These are phyloP conservation scores for Alosa alosa DNA, from an alignment of 2,113 vertebrate genomes.

Conservation along the genomic window DNA sequence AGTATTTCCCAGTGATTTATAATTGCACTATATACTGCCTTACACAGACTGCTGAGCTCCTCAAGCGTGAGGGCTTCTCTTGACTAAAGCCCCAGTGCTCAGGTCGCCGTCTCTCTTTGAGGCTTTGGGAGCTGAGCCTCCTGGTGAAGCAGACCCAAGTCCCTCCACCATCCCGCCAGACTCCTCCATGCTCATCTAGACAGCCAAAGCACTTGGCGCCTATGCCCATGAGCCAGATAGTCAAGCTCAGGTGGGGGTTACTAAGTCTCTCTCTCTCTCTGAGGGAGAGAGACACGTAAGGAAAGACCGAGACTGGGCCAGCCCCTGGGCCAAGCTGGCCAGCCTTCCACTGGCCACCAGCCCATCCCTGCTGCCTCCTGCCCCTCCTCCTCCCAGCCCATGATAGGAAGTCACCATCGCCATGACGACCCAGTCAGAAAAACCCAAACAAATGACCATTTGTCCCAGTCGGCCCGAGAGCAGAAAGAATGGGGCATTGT, in stretches of 20 bases:
- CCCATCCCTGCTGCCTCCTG: slow-evolving; percentile 77
- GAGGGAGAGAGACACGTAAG: neutral
- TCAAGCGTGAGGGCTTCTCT: neutral
- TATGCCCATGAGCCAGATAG: neutral
- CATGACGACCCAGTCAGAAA: slow-evolving; percentile 74
- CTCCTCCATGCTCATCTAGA: neutral
- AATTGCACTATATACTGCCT: neutral
- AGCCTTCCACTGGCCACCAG: slow-evolving; percentile 72
- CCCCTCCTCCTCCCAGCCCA: slow-evolving; percentile 27
- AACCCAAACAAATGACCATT: slow-evolving; percentile 79
- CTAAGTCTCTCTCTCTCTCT: neutral
- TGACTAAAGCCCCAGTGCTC: neutral
- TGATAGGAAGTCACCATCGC: slow-evolving; percentile 70
- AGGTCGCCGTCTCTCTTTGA: neutral
- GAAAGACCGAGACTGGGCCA: neutral
- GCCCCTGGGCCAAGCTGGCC: slow-evolving; percentile 68
- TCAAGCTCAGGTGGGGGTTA: neutral
- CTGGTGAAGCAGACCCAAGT: neutral
- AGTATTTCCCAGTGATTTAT: neutral
- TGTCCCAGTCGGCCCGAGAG: slow-evolving; percentile 55
- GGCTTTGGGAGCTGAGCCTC: neutral
- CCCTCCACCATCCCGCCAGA: neutral
- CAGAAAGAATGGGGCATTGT: slow-evolving; percentile 62
- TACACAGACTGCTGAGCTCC: neutral
- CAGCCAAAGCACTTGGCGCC: slow-evolving; percentile 8